Base-by-base conservation (phyloP, 2,888 invertebrate genomes). In the Pristionchus exspectatus region DNA sequence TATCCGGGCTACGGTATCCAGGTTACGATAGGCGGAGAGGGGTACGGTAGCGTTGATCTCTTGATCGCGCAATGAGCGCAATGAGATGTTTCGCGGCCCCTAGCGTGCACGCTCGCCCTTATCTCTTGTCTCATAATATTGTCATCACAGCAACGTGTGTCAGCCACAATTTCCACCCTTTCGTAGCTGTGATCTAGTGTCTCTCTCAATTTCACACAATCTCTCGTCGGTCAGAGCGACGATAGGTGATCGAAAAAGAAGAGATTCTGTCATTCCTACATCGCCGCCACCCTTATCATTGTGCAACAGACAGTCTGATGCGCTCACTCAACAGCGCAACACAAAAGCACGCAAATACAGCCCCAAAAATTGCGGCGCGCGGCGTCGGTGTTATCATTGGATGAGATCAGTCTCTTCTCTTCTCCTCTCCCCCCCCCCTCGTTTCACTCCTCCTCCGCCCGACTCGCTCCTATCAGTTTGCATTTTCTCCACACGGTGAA, bases 81-180 rank as follows among this genome's bases (percentile, higher is more conserved):
- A 18, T 63, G 18, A 24, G 69, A 72, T 74, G 74, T 33, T 74
- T 74, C 30, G 74, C 16, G 74, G 16, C 38, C 12, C 16, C 5
- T 63, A 74, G 74, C 74, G 74, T 74, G 74, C 74, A 74, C 74
- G 74, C 74, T 74, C 38, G 33, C 74, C 69, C 74, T 74, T 74
- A 74, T 74, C 74, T 5, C 30, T 14, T 14, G 21, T 33, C 74
- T 74, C 74, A 74, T 38, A 74, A 74, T 74, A 74, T 74, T 74
- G 74, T 74, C 74, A 74, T 74, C 74, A 74, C 38, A 18, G 44
- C 44, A 50, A 5, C 38, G 44, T 50, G 44, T 50, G 44, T 50
- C 44, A 50, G 44, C 44, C 44, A 50, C 44, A 50, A 50, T 30
- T 69, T 30, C n/a, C 69, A 30, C 69, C 69, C 69, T 69, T 30